Base-by-base conservation (phyloP, 2,888 invertebrate species). In the Cephus nigrinus region DNA sequence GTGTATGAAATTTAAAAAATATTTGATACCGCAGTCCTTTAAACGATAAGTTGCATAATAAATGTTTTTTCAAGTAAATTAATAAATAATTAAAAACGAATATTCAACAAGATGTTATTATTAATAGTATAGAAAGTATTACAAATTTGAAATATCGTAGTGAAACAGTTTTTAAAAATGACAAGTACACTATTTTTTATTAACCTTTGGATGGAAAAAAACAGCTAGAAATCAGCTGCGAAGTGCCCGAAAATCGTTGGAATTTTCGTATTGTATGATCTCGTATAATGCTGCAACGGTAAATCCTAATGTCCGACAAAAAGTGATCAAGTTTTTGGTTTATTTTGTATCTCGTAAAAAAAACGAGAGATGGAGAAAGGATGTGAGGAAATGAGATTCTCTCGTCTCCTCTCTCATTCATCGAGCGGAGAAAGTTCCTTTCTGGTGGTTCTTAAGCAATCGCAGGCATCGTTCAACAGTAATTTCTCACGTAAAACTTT, bases 371-470 rank as follows among this genome's bases (percentile, higher is more conserved):
- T 12, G 80, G 77, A 81, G 77, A 79, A 80, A 55, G 23, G 55
- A 55, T 55, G 55, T 2, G 3, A 55, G 55, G 55, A 55, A 55
- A 9, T 55, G 55, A 55, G 55, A 55, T 55, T 9, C 55, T 55
- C 55, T 23, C 40, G 15, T 40, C 40, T 55, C 55, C 55, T 55
- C 9, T 55, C 55, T 55, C 9, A 23, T 23, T 23, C 15, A 23
- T 55, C 55, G 55, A 75, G n/a, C 73, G 80, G 86, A 83, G 86
- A 86, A 86, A 86, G 86, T 86, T 80, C 77, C n/a, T 74, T 75
- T 55, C 23, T 55, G 23, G 55, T 55, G 55, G 9, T 55, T 55
- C 55, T 86, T 85, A 81, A 73, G 85, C 83, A 85, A 86, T 55
- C 55, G 55, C 55, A 5, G 79, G 76, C 77, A 34, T 11, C 68